Base-by-base conservation (phyloP, 2,888 invertebrate genomes). In the Heteromyza rotundicornis region DNA sequence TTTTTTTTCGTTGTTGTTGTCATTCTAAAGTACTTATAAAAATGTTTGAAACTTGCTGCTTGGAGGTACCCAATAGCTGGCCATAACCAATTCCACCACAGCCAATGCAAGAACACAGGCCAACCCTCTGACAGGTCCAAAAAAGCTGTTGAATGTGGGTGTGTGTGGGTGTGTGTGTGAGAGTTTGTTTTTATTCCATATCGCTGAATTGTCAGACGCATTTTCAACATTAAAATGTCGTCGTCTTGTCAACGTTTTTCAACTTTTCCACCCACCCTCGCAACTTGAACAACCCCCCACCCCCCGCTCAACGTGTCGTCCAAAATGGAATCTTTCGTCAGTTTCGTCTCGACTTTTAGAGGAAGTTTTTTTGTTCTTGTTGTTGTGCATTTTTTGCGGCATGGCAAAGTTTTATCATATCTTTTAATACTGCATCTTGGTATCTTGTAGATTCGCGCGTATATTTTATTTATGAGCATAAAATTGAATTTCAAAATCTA, bases 381-480 rank as follows among this genome's bases (percentile, higher is more conserved):
- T 16, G 2, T 23, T 32, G 17, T 32, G 14, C 24, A 47, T 23
- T 19, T 35, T 60, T 50, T 52, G 51, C 52, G 52, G 51, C 12
- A 35, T 40, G 20, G 16, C 2, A 61, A 57, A 61, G 20, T 57
- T 61, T 61, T 61, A 35, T 61, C 52, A 57, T 57, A 57, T 61
- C 52, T 57, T 53, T 17, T n/a, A 10, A 14, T 36, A 17, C 20
- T 19, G 19, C 24, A 23, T 36, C 20, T n/a, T 51, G 51, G 16
- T 35, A 16, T 22, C 17, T 47, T 47, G 1, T 22, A n/a, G 10
- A 17, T 16, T 16, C 50, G 17, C 49, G 60, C 55, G 47, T 40
- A 60, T 16, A 32, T 60, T 60, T 60, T 53, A 61, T 61, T 61
- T 57, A 61, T 57, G 56, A 61, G 57, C 57, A 61, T 57, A 52